phyloP scores from a whole-genome alignment of 2,113 vertebrate species.

The Corynorhinus townsendii region DNA sequence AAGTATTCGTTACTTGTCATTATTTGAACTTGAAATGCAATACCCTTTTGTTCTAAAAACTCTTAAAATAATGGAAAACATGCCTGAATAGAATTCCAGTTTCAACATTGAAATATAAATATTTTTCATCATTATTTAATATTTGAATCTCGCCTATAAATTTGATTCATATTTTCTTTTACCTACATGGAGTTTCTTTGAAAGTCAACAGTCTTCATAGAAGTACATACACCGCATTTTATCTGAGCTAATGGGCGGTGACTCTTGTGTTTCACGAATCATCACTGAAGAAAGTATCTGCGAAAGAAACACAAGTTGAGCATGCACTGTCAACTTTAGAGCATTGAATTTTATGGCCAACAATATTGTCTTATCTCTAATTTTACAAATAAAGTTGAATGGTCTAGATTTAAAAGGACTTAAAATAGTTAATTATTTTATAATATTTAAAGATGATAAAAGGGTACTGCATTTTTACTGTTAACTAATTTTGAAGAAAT shows the following conservation, averaged over 20 bases:
- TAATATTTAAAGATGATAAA: conserved; percentile 72
- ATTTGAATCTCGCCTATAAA: conserved; percentile 54
- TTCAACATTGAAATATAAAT: conserved; percentile 15
- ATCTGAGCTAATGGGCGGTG: background rate
- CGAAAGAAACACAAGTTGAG: conserved; percentile 27
- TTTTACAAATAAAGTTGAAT: conserved; percentile 53
- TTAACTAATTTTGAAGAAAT: conserved; percentile 79
- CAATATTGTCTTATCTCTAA: background rate
- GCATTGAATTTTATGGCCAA: conserved; percentile 43
- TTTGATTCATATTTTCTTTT: conserved; percentile 47
- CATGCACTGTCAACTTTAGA: background rate
- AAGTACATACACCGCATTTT: conserved; percentile 9
- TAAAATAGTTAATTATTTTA: conserved; percentile 22
- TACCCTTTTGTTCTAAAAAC: conserved; percentile 79
- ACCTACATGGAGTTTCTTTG: conserved; percentile 26
- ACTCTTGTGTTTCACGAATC: background rate
- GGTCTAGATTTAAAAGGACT: conserved; percentile 33
- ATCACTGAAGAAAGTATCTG: background rate
- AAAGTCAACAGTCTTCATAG: conserved; percentile 32
- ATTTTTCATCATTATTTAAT: conserved; percentile 23
- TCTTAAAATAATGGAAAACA: conserved; percentile 28
- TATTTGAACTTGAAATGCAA: conserved; percentile 78
- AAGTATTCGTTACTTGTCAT: conserved; percentile 44
- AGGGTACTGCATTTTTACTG: conserved; percentile 83
- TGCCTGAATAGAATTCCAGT: conserved; percentile 38